phyloP scores from a whole-genome alignment of 1,140 invertebrate species.

The Eciton burchellii region DNA sequence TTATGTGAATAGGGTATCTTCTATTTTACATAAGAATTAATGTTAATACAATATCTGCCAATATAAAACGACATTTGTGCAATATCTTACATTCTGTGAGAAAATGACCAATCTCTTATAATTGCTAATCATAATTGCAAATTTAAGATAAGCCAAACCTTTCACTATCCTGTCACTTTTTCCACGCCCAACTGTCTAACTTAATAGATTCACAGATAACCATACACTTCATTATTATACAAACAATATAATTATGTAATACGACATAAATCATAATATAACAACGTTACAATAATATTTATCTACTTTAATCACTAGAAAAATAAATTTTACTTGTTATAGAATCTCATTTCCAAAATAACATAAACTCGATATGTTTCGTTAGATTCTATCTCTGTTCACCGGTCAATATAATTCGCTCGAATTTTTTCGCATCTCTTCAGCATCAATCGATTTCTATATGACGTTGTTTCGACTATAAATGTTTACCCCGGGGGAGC shows the following conservation, averaged over 20 bases:
- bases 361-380: too few relatives aligned
- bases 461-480: background rate
- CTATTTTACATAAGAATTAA: background rate
- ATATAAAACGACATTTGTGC: conserved; percentile 5
- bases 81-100: conserved; percentile 16
- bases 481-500: background rate
- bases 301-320: background rate
- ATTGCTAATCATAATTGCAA: conserved; percentile 50
- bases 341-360: too few relatives aligned
- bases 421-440: background rate
- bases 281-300: background rate
- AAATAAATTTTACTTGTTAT: background rate
- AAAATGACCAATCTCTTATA: conserved; percentile 25
- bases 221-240: background rate
- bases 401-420: too few relatives aligned
- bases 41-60: background rate
- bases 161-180: conserved; percentile 43
- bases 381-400: too few relatives aligned
- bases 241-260: background rate
- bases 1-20: background rate
- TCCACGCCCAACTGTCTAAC: conserved; percentile 8
- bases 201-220: background rate
- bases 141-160: conserved; percentile 39
- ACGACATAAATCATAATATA: background rate
- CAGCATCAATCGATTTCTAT: conserved; percentile 16